phyloP scores from a whole-genome alignment of 2,797 vertebrate genomes.

The Limnodromus scolopaceus region DNA sequence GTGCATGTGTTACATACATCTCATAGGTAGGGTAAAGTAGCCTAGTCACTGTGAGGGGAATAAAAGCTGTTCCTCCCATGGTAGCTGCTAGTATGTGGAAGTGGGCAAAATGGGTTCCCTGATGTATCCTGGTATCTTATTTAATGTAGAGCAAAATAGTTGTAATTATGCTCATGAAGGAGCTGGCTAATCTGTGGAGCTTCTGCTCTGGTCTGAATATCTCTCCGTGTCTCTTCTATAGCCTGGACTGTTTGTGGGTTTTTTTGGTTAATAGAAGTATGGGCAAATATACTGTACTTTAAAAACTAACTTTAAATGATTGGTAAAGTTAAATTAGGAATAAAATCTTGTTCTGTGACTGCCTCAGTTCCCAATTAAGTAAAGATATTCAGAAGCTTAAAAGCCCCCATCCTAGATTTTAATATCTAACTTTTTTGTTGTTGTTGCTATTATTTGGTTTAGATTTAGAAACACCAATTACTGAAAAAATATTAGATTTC shows the following conservation, averaged over 20 bases:
- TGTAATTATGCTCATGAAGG: background rate
- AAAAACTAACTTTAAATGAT: background rate
- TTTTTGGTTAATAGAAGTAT: background rate
- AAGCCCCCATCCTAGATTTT: background rate
- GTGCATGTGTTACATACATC: accelerated
- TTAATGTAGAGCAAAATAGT: background rate
- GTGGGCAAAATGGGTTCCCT: background rate
- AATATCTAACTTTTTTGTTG: background rate
- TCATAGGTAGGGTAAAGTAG: background rate
- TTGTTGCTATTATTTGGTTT: background rate
- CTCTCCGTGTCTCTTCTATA: background rate
- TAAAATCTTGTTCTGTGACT: background rate
- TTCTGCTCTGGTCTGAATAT: background rate
- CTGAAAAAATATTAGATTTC: background rate
- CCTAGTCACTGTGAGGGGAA: background rate
- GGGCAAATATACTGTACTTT: background rate
- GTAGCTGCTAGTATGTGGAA: background rate
- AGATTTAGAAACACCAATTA: background rate
- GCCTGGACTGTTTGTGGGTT: background rate
- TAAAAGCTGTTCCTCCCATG: background rate
- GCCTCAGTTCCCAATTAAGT: background rate
- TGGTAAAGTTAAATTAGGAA: background rate
- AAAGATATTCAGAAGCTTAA: background rate
- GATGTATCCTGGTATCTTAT: background rate
- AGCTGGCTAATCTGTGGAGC: background rate